phyloP scores from a whole-genome alignment of 2,888 invertebrate species.

The Cataglyphis altisquamis region DNA sequence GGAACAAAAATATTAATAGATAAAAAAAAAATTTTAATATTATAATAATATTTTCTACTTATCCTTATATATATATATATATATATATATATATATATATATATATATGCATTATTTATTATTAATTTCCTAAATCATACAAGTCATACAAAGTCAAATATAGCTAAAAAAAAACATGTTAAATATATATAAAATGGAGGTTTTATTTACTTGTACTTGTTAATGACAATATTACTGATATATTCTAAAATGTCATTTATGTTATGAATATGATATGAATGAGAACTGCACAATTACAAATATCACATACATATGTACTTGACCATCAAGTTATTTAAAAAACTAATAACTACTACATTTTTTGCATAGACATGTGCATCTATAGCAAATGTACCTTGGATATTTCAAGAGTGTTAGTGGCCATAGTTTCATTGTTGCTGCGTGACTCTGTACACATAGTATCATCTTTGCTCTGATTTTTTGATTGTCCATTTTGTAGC shows the following conservation, averaged over 20 bases:
- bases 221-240: background rate
- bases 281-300: background rate
- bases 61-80: no score
- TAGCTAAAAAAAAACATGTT: constrained; percentile 12
- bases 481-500: constrained; percentile 80
- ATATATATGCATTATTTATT: background rate
- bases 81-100: no score
- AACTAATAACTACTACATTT: constrained; percentile 44
- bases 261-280: constrained; percentile 9
- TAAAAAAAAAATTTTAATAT: background rate
- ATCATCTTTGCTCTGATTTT: constrained; percentile 77
- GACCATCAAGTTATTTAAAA: constrained; percentile 42
- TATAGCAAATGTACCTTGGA: constrained; percentile 73
- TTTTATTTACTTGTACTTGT: background rate
- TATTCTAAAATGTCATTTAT: background rate
- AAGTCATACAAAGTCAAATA: constrained; percentile 26
- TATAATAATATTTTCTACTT: constrained; percentile 3
- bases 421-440: constrained; percentile 75
- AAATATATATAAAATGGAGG: background rate
- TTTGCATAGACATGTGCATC: constrained; percentile 55
- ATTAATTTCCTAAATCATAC: background rate
- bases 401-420: constrained; percentile 76
- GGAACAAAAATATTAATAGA: background rate
- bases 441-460: constrained; percentile 74
- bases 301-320: background rate